phyloP scores from a whole-genome alignment of 2,113 vertebrate genomes.

The Pelvicachromis taeniatus region DNA sequence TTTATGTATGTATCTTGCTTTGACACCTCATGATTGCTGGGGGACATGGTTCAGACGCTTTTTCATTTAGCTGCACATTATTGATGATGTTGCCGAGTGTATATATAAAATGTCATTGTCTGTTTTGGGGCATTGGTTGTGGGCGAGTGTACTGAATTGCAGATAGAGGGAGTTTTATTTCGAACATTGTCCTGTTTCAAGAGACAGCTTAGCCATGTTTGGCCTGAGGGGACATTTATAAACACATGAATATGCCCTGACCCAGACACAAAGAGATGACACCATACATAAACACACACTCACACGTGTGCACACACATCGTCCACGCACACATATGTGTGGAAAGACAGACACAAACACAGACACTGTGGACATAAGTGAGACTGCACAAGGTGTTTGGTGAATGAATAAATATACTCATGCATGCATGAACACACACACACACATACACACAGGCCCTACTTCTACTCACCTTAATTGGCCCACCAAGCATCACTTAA shows the following conservation, averaged over 20 bases:
- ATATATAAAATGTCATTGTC: neutral
- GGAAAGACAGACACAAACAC: constrained; percentile 65
- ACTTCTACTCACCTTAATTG: constrained; percentile 78
- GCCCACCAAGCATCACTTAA: constrained; percentile 78
- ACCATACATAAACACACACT: constrained; percentile 52
- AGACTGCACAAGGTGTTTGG: constrained; percentile 61
- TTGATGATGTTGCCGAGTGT: neutral
- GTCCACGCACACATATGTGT: constrained; percentile 7
- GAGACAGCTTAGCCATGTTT: constrained; percentile 57
- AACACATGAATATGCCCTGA: constrained; percentile 65
- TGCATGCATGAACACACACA: constrained; percentile 51
- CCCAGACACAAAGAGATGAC: constrained; percentile 76
- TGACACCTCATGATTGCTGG: neutral
- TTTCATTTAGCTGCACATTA: neutral
- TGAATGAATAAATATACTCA: constrained; percentile 68
- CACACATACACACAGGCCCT: constrained; percentile 26
- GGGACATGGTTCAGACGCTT: neutral
- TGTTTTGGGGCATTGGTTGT: neutral
- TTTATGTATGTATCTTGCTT: neutral
- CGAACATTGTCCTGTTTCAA: constrained; percentile 53
- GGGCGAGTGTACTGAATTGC: neutral
- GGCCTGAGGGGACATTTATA: constrained; percentile 72
- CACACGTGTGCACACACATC: neutral
- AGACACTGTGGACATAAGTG: constrained; percentile 68
- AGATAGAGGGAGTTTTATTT: constrained; percentile 6